phyloP scores from a whole-genome alignment of 1,140 invertebrate species.

The Drosophila obscura region DNA sequence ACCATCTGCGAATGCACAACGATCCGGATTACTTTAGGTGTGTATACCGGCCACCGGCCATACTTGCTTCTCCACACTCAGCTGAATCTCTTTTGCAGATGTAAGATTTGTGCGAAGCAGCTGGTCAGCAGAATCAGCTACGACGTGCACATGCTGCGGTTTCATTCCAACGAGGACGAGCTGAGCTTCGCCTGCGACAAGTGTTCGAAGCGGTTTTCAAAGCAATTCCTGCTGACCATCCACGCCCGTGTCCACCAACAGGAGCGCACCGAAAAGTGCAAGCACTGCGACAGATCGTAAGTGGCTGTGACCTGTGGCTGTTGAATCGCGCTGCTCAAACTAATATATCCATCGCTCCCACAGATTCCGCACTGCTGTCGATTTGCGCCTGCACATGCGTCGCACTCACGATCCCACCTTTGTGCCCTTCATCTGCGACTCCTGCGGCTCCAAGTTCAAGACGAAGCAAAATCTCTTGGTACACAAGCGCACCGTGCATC shows the following conservation, averaged over 20 bases:
- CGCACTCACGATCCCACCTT: conserved; percentile 56
- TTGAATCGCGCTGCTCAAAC: background rate
- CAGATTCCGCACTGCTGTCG: conserved; percentile 36
- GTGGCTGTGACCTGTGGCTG: background rate
- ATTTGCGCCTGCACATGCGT: conserved; percentile 46
- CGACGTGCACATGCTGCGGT: conserved; percentile 52
- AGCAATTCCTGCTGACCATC: conserved; percentile 42
- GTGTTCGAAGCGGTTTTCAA: conserved; percentile 59
- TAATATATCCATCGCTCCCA: background rate
- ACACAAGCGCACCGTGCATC: conserved; percentile 53
- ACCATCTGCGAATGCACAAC: conserved; percentile 60
- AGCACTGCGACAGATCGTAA: conserved; percentile 56
- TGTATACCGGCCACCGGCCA: background rate
- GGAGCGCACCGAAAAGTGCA: conserved; percentile 51
- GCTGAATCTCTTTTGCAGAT: conserved; percentile 12
- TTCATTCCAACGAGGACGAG: conserved; percentile 47
- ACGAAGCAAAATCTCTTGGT: conserved; percentile 57
- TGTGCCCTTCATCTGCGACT: conserved; percentile 57
- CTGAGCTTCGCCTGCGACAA: conserved; percentile 52
- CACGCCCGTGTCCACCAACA: conserved; percentile 55
- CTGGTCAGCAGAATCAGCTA: conserved; percentile 54
- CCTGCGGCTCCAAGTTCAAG: conserved; percentile 57
- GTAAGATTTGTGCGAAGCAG: conserved; percentile 48
- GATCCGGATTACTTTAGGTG: conserved; percentile 58
- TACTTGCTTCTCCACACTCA: background rate